Percentiles rank a stretch among this genome's conserved stretches.
These are phyloP conservation scores for Nannoperca australis DNA, from an alignment of 2,797 vertebrate genomes.

Conservation along the genomic window DNA sequence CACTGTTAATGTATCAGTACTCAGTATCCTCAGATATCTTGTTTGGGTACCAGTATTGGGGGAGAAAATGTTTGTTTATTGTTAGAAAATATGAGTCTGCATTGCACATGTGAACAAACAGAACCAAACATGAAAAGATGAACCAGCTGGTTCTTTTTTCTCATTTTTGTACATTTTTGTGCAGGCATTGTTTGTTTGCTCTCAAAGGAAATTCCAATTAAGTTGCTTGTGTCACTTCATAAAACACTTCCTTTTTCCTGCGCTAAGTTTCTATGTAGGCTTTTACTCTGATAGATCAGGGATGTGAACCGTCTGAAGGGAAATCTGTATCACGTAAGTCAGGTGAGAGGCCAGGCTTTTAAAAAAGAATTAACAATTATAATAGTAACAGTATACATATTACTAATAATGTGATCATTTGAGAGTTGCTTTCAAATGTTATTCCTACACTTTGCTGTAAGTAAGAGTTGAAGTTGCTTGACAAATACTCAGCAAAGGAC, in stretches of 20 bases:
- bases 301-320: background rate
- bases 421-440: background rate
- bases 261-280: background rate
- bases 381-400: no score
- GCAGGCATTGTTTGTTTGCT: slow-evolving; percentile 1
- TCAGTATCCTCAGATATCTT: background rate
- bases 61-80: no score
- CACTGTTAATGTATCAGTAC: background rate
- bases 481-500: background rate
- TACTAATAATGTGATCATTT: background rate
- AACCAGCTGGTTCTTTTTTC: background rate
- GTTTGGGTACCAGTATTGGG: background rate
- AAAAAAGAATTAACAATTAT: no score
- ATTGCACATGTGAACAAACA: background rate
- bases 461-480: background rate
- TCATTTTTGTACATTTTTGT: background rate
- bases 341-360: no score
- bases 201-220: slow-evolving; percentile 32
- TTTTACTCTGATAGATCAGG: background rate
- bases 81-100: background rate
- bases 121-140: background rate
- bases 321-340: background rate
- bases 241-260: slow-evolving; percentile 36
- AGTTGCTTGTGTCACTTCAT: slow-evolving; percentile 19
- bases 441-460: background rate